phyloP scores from a whole-genome alignment of 2,797 vertebrate species.

The Caiman crocodilus region DNA sequence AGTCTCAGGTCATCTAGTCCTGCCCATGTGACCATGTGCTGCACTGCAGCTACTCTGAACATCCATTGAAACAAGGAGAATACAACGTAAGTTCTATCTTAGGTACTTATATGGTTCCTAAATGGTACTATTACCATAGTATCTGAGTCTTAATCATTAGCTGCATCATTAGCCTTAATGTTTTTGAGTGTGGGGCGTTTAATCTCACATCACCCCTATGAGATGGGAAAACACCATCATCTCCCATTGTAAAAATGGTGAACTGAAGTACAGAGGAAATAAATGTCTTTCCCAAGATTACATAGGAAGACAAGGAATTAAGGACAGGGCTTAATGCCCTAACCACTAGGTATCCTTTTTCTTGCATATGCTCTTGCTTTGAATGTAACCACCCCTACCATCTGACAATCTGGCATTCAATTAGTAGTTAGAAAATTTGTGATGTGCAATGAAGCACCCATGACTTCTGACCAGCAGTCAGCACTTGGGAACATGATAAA shows the following conservation, averaged over 20 bases:
- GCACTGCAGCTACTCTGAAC: neutral
- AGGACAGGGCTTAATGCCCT: fast-evolving
- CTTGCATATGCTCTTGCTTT: neutral
- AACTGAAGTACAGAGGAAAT: neutral
- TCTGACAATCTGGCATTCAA: neutral
- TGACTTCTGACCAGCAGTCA: neutral
- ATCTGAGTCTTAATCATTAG: neutral
- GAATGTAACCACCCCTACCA: neutral
- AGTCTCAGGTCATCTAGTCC: neutral
- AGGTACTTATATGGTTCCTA: neutral
- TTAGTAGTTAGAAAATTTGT: neutral
- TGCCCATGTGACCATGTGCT: neutral
- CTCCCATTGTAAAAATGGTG: neutral
- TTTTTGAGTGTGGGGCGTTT: no score
- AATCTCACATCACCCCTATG: neutral
- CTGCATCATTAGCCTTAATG: neutral
- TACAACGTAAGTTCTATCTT: neutral
- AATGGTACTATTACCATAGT: neutral
- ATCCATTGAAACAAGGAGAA: fast-evolving
- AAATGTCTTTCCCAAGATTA: neutral
- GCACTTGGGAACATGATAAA: neutral
- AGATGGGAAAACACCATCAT: neutral
- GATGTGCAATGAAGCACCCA: neutral
- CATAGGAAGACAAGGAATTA: neutral
- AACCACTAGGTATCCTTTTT: neutral